These are phyloP conservation scores for Pangasius djambal DNA, from an alignment of 2,797 vertebrate genomes.

Conservation along the genomic window DNA sequence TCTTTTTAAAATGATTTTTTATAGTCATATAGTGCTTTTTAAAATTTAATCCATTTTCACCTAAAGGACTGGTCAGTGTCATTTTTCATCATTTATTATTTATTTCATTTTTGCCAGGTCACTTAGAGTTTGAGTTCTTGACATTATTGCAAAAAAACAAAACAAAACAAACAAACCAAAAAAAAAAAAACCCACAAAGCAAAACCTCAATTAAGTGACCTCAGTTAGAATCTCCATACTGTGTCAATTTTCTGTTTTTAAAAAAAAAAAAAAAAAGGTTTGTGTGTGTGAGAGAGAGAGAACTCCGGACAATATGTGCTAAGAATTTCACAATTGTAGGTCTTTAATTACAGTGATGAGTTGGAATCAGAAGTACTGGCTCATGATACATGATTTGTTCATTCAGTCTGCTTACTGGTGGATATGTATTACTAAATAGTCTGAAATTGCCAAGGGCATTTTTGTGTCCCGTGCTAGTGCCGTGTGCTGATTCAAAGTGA, in stretches of 20 bases:
- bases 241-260: conserved; percentile 77
- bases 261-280: not conserved
- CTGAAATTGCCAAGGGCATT: conserved; percentile 37
- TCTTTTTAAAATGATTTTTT: no score
- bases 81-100: conserved; percentile 72
- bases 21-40: conserved; percentile 11
- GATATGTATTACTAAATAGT: conserved; percentile 32
- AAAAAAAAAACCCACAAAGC: conserved; percentile 55
- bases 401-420: conserved; percentile 22
- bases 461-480: conserved; percentile 27
- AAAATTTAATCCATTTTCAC: conserved; percentile 69
- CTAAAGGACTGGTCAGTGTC: conserved; percentile 94
- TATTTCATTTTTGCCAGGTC: conserved; percentile 87
- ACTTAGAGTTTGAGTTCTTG: conserved; percentile 91
- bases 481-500: conserved; percentile 56
- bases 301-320: not conserved
- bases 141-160: conserved; percentile 74
- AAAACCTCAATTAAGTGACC: conserved; percentile 96
- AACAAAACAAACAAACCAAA: conserved; percentile 67
- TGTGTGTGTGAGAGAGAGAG: no score
- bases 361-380: not conserved
- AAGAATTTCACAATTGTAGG: not conserved
- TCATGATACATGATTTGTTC: conserved; percentile 24
- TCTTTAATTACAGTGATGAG: not conserved
- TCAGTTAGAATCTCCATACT: conserved; percentile 98